Conservation (phyloP, 2,797 vertebrate species). For the Lepilemur ruficaudatus region DNA sequence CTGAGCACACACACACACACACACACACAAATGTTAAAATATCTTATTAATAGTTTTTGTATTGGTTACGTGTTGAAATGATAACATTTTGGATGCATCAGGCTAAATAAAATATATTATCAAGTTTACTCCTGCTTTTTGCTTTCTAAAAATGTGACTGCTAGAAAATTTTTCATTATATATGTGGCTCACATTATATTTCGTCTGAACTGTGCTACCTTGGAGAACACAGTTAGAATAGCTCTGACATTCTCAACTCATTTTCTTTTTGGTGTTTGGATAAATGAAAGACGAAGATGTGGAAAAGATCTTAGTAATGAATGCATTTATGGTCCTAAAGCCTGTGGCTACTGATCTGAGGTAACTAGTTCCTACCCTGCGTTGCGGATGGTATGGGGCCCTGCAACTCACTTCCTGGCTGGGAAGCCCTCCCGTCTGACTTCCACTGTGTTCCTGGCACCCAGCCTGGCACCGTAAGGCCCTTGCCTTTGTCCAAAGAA, state of each 20-base stretch:
- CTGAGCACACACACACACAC: neutral
- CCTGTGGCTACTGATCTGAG: neutral
- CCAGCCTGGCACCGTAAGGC: neutral
- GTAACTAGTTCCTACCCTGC: neutral
- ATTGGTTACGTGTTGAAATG: neutral
- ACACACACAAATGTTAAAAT: neutral
- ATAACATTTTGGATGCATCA: neutral
- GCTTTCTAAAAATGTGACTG: neutral
- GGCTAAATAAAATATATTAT: neutral
- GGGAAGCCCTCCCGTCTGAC: rapidly evolving
- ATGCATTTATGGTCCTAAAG: neutral
- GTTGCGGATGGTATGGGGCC: neutral
- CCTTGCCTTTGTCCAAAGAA: neutral
- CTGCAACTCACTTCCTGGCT: neutral
- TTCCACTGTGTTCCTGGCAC: neutral
- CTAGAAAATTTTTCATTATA: neutral
- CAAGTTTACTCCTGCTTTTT: neutral
- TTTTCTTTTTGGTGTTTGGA: neutral
- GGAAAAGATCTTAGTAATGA: neutral
- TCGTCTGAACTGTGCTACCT: neutral
- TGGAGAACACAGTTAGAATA: neutral
- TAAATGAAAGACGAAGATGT: neutral
- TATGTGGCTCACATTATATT: neutral
- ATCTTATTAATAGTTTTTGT: neutral
- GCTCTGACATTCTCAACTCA: neutral